Base-by-base conservation (phyloP, 2,888 invertebrate genomes). In the Osmoderma eremita region DNA sequence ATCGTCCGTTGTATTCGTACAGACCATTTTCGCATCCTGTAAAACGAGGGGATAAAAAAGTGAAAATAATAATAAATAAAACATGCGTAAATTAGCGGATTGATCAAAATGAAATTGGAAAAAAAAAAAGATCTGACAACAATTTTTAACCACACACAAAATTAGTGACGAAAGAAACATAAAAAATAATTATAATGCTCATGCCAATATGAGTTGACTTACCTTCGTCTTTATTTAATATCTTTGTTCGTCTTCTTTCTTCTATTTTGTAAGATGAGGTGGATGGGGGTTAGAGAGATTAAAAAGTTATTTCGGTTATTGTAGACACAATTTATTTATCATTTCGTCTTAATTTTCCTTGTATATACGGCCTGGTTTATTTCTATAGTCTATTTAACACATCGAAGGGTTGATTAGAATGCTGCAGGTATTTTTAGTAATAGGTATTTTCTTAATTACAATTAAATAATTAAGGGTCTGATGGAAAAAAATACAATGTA, bases 11-110 rank as follows among this genome's bases (percentile, higher is more conserved):
- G 82, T 85, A 85, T 76, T 88, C 84, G 79, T 86, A 86, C 79
- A 86, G 85, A 77, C 86, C 86, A 76, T 84, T 83, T 76, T 83
- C 82, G 83, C 91, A 92, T 80, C 88, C 91, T 91, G 89, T 75
- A 87, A 84, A 75, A 80, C 24, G 22, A 24, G n/a, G n/a, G n/a
- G n/a, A n/a, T n/a, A n/a, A n/a, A n/a, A n/a, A n/a, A n/a, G n/a
- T n/a, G n/a, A n/a, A n/a, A n/a, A n/a, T n/a, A n/a, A n/a, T n/a
- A n/a, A n/a, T n/a, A n/a, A n/a, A n/a, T 10, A 45, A 48, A 20
- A 20, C 20, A 56, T 36, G 20, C 39, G 4, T 5, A 56, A 56
- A 54, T 17, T 36, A 56, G 24, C n/a, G 5, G 13, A 49, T 45
- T 30, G 10, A 56, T 5, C 41, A 65, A 24, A 45, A 30, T 17